Base-by-base conservation (phyloP, 2,888 invertebrate genomes). In the Andrena fulva region DNA sequence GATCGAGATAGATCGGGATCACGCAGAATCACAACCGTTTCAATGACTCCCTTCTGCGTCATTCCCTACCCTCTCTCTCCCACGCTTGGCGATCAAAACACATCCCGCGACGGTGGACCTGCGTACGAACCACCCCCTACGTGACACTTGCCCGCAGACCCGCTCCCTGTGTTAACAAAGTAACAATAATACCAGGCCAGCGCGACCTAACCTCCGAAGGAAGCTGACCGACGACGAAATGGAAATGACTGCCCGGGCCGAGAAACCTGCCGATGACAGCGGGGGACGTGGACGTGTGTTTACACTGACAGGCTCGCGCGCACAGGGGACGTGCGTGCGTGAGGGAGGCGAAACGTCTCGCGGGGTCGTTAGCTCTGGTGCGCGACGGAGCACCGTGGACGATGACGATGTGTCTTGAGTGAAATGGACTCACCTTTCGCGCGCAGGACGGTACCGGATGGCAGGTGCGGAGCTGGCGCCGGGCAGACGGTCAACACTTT, bases 351-450 rank as follows among this genome's bases (percentile, higher is more conserved):
- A 59, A 82, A 82, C 78, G 78, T 77, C 76, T 77, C 75, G 82
- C 76, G 84, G 59, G 71, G 82, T 79, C 69, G 86, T 87, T 79
- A 75, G 81, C 72, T 81, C 80, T 60, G 59, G 74, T 48, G 60
- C 60, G 20, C 10, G 56, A 56, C 56, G 56, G 20, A 42, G 42
- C 5, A 52, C 52, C 20, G 76, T 67, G 66, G 70, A 62, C 69
- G 63, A 77, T 73, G 48, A 50, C 54, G 48, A 20, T 29, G 70
- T 42, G 33, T 63, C 56, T 31, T 77, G 64, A 77, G 56, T 33
- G 62, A 69, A 86, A 87, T 87, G 85, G 88, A 87, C 87, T 87
- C 88, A 87, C 87, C 87, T 87, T 69, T 78, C 64, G 54, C 79
- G 63, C 48, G 75, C 20, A 60, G 77, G 71, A 75, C 68, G 71